Base-by-base conservation (phyloP, 1,140 invertebrate species). In the Diploscapter pachys region DNA sequence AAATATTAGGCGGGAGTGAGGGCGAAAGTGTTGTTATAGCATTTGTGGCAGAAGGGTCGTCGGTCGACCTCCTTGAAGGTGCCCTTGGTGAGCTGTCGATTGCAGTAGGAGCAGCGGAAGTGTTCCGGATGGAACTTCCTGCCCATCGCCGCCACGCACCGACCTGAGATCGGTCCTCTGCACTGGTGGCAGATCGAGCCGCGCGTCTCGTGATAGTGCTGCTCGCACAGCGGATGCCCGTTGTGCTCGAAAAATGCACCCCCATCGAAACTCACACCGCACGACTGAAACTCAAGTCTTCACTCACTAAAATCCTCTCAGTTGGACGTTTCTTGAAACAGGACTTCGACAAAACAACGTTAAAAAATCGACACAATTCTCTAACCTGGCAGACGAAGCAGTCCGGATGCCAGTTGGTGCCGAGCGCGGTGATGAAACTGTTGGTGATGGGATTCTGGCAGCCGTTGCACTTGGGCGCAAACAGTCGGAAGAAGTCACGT, bases 121-220 rank as follows among this genome's bases (percentile, higher is more conserved):
- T 98, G 96, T 87, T 98, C 95, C 0, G 95, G 95, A 87, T 99
- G 96, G 89, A 97, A 99, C 88, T 99, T 99, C 68, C 93, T 90
- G 87, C 95, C 97, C 95, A 99, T 98, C 71, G 96, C 96, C 3
- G 95, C 97, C 85, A 98, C 97, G 86, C 96, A 98, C n/a, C 95
- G 92, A 73, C 96, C 92, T 56, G 86, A 82, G 73, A 79, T 80
- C 75, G 80, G 95, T 95, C 84, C 96, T 85, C 96, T 94, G 86
- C 96, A 99, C 63, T 93, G 93, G 78, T 95, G 94, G 87, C 96
- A 99, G 0, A 98, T 89, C 0, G 95, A 97, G 53, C 96, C 96
- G 51, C 94, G 89, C 86, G 96, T 95, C 71, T 93, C 92, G 86
- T 98, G 95, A 86, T 98, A 99, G 87, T 98, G 96, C 3, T 93